A percentile compares a stretch with the other conserved stretches of the same genome.
Conservation (phyloP, 2,888 invertebrate species). For the Polydesmus complanatus region DNA sequence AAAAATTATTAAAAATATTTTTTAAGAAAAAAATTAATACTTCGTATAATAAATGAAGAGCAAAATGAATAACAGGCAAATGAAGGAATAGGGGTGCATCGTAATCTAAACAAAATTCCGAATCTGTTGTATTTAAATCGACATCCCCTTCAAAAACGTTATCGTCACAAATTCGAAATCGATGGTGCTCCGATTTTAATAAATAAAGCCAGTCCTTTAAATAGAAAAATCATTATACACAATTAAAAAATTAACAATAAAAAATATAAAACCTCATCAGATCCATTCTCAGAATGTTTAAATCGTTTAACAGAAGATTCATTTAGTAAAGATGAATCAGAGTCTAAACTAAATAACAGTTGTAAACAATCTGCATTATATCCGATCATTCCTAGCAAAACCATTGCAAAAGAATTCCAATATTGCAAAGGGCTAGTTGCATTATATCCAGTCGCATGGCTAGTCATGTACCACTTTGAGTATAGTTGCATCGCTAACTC, state of each 20-base stretch:
- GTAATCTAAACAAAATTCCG: conserved; percentile 44
- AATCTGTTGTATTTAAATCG: not conserved
- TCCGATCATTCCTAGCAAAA: conserved; percentile 37
- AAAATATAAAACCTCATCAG: conserved; percentile 40
- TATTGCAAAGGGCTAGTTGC: conserved; percentile 61
- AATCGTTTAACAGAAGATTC: conserved; percentile 53
- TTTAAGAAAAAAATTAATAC: conserved; percentile 25
- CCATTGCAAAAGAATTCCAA: conserved; percentile 57
- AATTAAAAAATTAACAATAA: not conserved
- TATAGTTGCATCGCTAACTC: conserved; percentile 60
- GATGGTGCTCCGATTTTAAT: conserved; percentile 44
- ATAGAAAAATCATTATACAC: not conserved
- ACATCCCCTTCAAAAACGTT: not conserved
- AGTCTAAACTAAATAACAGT: conserved; percentile 30
- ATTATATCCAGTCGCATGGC: conserved; percentile 74
- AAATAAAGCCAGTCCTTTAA: conserved; percentile 60
- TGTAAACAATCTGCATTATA: conserved; percentile 36
- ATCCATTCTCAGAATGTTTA: conserved; percentile 59
- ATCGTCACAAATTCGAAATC: too few species aligned
- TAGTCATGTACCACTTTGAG: conserved; percentile 70
- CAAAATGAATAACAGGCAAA: conserved; percentile 57
- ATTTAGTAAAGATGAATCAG: conserved; percentile 36
- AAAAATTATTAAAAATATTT: not conserved
- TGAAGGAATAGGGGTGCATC: conserved; percentile 56
- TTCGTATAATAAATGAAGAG: conserved; percentile 79